Evolutionary conservation across 35 echinoderm and acorn worm species (phyloP).

Genomic region (Apostichopus parvimensis): DNA sequence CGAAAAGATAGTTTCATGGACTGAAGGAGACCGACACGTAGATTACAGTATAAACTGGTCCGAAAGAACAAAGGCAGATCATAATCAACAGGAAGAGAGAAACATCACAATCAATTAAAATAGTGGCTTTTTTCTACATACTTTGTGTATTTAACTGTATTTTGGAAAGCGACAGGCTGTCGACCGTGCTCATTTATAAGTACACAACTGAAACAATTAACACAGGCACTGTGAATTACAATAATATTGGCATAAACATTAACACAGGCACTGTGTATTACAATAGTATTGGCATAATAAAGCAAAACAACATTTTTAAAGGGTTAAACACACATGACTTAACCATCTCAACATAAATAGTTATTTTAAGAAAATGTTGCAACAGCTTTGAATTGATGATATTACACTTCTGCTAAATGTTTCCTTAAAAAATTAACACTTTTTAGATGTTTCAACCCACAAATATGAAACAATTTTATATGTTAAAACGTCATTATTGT

Average conservation of each 20-base stretch:
- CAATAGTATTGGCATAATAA: too few species aligned
- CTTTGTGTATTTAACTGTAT: neutral
- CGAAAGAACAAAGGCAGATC: neutral
- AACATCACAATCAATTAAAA: neutral
- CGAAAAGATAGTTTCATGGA: neutral
- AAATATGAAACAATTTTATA: too few species aligned
- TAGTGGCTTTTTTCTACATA: neutral
- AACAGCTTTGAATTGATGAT: too few species aligned
- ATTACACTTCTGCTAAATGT: too few species aligned
- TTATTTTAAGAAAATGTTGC: too few species aligned
- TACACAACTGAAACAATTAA: neutral
- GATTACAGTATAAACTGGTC: neutral
- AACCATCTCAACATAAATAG: too few species aligned
- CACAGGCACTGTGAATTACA: neutral
- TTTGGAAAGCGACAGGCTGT: neutral
- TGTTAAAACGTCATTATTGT: too few species aligned
- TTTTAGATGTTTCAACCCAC: too few species aligned
- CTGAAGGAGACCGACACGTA: neutral
- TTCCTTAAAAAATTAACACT: too few species aligned
- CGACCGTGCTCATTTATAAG: neutral
- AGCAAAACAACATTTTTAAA: neutral
- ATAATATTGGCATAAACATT: neutral
- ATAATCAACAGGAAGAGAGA: neutral
- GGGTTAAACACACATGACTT: too few species aligned
- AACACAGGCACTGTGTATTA: neutral